Percentiles rank a stretch among this genome's conserved stretches.
Conservation (phyloP, 2,888 invertebrate genomes). For the Leptinotarsa rubiginosa region DNA sequence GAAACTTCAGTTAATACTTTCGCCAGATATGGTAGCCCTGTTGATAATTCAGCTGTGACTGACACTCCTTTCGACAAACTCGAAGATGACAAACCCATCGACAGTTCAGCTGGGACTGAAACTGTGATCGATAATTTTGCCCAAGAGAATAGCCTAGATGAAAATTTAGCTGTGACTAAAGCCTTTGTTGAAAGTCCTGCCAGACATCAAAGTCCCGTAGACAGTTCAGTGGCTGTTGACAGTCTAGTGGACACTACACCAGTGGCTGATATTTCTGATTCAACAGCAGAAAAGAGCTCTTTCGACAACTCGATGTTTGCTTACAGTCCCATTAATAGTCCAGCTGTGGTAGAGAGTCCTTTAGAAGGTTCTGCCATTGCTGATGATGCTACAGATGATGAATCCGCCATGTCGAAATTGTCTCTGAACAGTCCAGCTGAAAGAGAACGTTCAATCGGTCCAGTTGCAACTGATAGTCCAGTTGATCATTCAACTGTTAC, state of each 20-base stretch:
- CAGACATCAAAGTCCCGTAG: neutral
- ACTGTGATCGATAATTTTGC: neutral
- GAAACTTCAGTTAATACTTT: neutral
- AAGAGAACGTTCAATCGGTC: neutral
- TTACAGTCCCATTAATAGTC: slow-evolving; percentile 1
- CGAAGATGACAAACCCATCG: neutral
- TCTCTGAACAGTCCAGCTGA: neutral
- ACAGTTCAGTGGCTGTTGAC: neutral
- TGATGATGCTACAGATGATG: neutral
- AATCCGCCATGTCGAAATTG: neutral
- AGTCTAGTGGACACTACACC: neutral
- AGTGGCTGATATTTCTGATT: neutral
- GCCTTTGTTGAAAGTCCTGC: neutral
- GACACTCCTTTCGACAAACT: neutral
- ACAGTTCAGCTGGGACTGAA: neutral
- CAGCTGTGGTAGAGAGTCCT: neutral
- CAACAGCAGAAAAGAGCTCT: neutral
- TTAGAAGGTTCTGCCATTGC: neutral
- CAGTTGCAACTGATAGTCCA: neutral
- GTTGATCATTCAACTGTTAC: neutral
- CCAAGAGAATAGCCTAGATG: too few species aligned
- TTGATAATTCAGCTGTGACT: neutral
- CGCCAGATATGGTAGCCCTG: neutral
- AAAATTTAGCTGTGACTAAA: neutral
- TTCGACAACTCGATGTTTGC: neutral